Base-by-base conservation (phyloP, 2,113 vertebrate species). In the Castor canadensis region DNA sequence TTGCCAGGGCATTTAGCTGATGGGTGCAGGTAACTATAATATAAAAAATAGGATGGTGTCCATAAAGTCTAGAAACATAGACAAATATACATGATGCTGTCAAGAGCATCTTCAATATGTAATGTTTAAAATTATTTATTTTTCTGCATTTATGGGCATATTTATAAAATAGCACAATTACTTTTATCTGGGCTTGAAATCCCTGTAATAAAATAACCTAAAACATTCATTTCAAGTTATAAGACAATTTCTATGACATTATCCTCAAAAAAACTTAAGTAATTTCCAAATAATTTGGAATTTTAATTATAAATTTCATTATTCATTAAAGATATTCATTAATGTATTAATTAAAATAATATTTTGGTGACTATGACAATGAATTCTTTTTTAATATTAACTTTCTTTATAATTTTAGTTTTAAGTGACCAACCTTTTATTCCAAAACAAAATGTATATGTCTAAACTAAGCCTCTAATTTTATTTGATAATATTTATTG, bases 341-440 rank as follows among this genome's bases (percentile, higher is more conserved):
- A 83, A 87, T 67, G 9, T 69, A 35, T 49, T 87, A 35, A 76
- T 89, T 76, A 86, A 32, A 80, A 47, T 83, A 87, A 45, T 85
- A 58, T 32, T 90, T 81, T 64, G 72, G 90, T 89, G 35, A 80
- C 72, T 76, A 71, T 67, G 7, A 54, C 54, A 86, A 6, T 81
- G 47, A 93, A 38, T 87, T 67, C 4, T 91, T 82, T 91, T 89
- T 1, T 62, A 38, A 64, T 94, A 30, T 79, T 95, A 91, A 35
- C 32, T 92, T 93, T 93, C 26, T 85, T 94, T 66, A 86, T 9
- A 56, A 56, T 80, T 97, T 95, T 81, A 87, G 87, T 82, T 90
- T 95, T 86, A 96, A 56, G 10, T 89, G 11, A 75, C 22, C 54
- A 87, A 38, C 24, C 16, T 86, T 94, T 81, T 67, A 82, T 13